phyloP scores from a whole-genome alignment of 2,888 invertebrate species.

The Pristionchus mayeri region DNA sequence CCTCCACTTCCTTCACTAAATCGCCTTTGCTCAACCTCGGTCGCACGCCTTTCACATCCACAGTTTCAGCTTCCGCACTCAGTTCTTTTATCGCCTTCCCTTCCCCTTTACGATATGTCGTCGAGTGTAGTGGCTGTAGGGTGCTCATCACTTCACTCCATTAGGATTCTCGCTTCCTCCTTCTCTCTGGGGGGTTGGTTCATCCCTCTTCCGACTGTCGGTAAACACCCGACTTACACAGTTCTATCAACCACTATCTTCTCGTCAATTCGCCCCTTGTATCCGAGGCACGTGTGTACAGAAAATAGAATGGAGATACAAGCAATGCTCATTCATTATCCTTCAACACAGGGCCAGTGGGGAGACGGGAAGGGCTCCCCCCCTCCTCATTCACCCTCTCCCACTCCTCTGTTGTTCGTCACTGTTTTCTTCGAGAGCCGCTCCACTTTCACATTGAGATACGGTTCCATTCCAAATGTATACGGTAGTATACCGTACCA shows the following conservation, averaged over 20 bases:
- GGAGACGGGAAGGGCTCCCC: constrained; percentile 4
- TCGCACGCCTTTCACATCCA: neutral
- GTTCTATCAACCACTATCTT: neutral
- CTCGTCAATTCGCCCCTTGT: neutral
- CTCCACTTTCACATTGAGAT: constrained; percentile 15
- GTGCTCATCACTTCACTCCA: constrained; percentile 23
- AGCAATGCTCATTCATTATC: constrained; percentile 44
- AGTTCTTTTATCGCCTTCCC: constrained; percentile 15
- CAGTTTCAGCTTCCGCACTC: neutral
- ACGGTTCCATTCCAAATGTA: constrained; percentile 7
- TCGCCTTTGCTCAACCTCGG: neutral
- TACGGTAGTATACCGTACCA: neutral
- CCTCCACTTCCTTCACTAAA: neutral
- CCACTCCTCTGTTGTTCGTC: constrained; percentile 19
- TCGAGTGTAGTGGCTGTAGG: neutral
- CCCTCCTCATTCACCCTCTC: neutral
- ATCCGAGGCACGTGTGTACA: constrained; percentile 11
- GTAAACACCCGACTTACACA: neutral
- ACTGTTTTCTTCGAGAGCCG: constrained; percentile 12
- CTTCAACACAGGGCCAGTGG: constrained; percentile 1
- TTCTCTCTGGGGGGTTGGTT: neutral
- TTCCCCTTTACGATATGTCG: constrained; percentile 19
- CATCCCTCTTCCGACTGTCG: neutral
- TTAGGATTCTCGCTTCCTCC: constrained; percentile 6
- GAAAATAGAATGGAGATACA: constrained; percentile 10